Evolutionary conservation across 37 sponge, comb jelly and placozoan species (phyloP), one percentile per base, ranked within the genome.

Genomic region (Diacarnus erythraeanus): DNA sequence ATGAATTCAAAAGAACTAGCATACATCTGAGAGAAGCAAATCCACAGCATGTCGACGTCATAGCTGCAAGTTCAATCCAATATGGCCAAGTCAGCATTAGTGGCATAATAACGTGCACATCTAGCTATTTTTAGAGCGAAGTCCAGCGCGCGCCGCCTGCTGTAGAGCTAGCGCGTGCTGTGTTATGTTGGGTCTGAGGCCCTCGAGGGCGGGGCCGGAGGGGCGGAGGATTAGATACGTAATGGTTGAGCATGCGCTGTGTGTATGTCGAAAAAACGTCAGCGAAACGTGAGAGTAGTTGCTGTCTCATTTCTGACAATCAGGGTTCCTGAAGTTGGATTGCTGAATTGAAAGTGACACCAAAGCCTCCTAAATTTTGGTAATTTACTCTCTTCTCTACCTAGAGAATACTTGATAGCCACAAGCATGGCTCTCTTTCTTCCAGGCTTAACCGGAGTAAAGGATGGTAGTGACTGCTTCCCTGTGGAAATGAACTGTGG

Each of bases 1-100:
- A 79, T 40, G 86, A 72, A 65, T 93, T 93, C 57, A 93, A 84
- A 5, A 89, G 34, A 20, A 86, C 60, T 64, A 93, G 80, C 20
- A 60, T 41, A 65, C 89, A 89, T 42, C 87, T 78, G 3, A 85
- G 44, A 42, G 80, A 61, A 35, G 67, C 42, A 76, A 89, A 93
- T 9, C 80, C 78, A 71, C 89, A 89, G 56, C 39, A 57, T 41
- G 27, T 64, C 3, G 67, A 5, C 8, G 75, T 59, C 75, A 75
- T 75, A 36, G 12, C 44, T 4, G n/a, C n/a, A n/a, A n/a, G n/a
- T n/a, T n/a, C n/a, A n/a, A n/a, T n/a, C n/a, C n/a, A n/a, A n/a
- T n/a, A n/a, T n/a, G n/a, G n/a, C n/a, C n/a, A n/a, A n/a, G n/a
- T n/a, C n/a, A n/a, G n/a, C n/a, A n/a, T n/a, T n/a, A n/a, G n/a